Evolutionary conservation across 2,113 vertebrate species (phyloP).

Genomic region (Mugil cephalus): DNA sequence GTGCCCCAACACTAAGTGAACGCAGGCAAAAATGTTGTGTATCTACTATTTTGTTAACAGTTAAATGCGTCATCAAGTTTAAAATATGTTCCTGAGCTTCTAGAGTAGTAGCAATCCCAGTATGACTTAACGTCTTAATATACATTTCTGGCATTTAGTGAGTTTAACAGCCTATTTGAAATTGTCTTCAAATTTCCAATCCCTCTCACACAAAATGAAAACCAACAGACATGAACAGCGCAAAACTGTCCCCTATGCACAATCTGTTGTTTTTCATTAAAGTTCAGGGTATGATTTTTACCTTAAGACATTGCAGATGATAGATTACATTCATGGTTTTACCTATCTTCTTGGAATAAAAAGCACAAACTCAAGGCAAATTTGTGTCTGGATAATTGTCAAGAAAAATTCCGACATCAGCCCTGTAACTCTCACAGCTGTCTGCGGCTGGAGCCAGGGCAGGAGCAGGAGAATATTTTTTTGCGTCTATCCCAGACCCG

Average conservation of each 20-base stretch:
- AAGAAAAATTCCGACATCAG: conserved; percentile 64
- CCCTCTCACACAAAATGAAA: not conserved
- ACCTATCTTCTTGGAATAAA: conserved; percentile 67
- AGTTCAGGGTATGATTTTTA: conserved; percentile 14
- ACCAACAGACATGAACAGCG: not conserved
- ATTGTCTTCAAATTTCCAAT: conserved; percentile 2
- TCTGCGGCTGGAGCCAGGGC: conserved; percentile 63
- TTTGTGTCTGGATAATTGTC: conserved; percentile 67
- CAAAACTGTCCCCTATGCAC: not conserved
- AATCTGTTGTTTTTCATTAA: conserved; percentile 15
- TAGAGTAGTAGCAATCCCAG: too few species aligned
- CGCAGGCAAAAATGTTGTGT: too few species aligned
- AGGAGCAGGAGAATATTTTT: conserved; percentile 46
- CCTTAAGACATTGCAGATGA: conserved; percentile 7
- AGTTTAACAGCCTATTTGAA: too few species aligned
- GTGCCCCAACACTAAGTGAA: not conserved
- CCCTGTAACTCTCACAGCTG: conserved; percentile 70
- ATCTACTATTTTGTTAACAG: too few species aligned
- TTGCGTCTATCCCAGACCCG: conserved; percentile 16
- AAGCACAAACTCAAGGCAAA: conserved; percentile 56
- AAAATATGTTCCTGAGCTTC: too few species aligned
- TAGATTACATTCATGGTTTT: conserved; percentile 38
- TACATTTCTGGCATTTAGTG: too few species aligned
- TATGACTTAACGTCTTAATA: too few species aligned
- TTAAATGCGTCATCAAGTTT: too few species aligned